Evolutionary conservation across 2,888 invertebrate genomes (phyloP), one percentile per base, ranked within the genome.

Genomic region (Cataglyphis altisquamis): DNA sequence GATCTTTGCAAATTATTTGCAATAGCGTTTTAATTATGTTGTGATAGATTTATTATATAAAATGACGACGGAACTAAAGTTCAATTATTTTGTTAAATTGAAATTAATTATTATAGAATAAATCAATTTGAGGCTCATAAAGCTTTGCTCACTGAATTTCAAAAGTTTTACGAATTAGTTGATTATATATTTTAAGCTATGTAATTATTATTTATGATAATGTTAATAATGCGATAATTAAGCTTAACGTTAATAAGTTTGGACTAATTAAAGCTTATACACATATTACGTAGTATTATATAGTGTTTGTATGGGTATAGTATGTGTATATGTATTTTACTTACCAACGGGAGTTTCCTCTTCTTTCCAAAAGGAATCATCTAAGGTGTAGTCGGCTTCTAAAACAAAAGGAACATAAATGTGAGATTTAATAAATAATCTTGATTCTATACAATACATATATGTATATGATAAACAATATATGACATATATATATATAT

Each of bases 311-410:
- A 10, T 48, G 18, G 0, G 6, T 36, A 18, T 48, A 18, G 0
- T 36, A 18, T 48, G 18, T 48, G 1, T 48, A 4, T 21, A 3
- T 41, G 10, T 18, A 6, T 68, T n/a, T 21, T 21, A 97, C 98
- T 97, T 95, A 98, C 98, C 98, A 95, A 97, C 97, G 96, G 98
- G 98, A 96, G 97, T 98, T 95, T 98, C 98, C 95, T 98, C 98
- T 96, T 98, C 98, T 96, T 97, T 98, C 98, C 98, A 98, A 96
- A 97, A 98, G 94, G 98, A 98, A 96, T 98, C 98, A 96, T 98
- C 98, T 96, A 98, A 96, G 94, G 98, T 98, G 95, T 98, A 98
- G 96, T 98, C 98, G 95, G 97, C 97, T 96, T 98, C 98, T 98
- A 97, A 21, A 90, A 90, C 75, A 75, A 62, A 48, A 55, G 75